These are phyloP conservation scores for Reticulitermes lucifugus DNA, from an alignment of 2,888 invertebrate species.

Conservation along the genomic window DNA sequence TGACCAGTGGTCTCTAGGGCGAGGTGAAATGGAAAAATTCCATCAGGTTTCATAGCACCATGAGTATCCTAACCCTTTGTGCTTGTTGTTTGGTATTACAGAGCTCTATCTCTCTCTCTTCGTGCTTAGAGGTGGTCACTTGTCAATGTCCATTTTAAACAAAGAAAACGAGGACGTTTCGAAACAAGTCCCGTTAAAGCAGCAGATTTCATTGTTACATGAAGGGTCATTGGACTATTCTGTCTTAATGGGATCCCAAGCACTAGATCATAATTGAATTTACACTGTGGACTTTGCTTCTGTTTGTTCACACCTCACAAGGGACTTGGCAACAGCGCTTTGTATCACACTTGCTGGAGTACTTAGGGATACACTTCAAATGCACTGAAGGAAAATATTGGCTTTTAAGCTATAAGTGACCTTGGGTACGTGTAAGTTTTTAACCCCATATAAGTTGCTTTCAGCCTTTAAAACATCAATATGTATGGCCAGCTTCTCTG, in stretches of 20 bases:
- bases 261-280: background rate
- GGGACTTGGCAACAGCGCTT: background rate
- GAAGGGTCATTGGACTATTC: slow-evolving; percentile 20
- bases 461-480: too few relatives aligned
- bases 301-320: background rate
- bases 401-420: background rate
- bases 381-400: background rate
- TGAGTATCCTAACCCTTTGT: background rate
- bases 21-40: background rate
- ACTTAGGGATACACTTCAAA: background rate
- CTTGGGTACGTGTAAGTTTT: background rate
- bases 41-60: background rate
- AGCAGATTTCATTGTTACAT: slow-evolving; percentile 5
- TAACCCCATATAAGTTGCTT: background rate
- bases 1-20: too few relatives aligned
- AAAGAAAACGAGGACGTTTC: background rate
- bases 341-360: background rate
- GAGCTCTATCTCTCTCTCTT: background rate
- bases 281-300: background rate
- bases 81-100: background rate
- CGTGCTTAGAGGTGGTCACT: background rate
- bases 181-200: background rate
- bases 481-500: too few relatives aligned
- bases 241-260: background rate
- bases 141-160: background rate